These are phyloP conservation scores for Drosophila seclusa DNA, from an alignment of 2,888 invertebrate species.

Conservation along the genomic window DNA sequence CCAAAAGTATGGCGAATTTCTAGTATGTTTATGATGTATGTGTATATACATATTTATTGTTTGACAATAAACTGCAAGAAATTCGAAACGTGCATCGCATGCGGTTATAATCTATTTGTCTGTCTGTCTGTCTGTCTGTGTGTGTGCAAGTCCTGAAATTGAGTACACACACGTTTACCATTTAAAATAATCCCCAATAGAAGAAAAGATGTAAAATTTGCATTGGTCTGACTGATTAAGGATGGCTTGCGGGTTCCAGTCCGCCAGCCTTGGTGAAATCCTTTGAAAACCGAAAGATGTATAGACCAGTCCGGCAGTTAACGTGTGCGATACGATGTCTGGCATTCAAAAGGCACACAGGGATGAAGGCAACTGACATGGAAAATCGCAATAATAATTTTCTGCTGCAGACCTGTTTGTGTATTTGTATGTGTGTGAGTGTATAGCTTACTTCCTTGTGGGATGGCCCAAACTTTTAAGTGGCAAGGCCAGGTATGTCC, in stretches of 20 bases:
- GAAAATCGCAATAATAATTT: conserved; percentile 78
- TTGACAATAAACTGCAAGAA: background rate
- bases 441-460: background rate
- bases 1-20: no score
- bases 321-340: conserved; percentile 67
- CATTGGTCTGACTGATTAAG: conserved; percentile 75
- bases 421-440: background rate
- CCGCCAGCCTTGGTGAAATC: conserved; percentile 52
- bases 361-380: conserved; percentile 67
- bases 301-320: conserved; percentile 65
- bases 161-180: conserved; percentile 50
- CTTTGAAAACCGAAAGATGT: conserved; percentile 67
- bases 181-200: conserved; percentile 69
- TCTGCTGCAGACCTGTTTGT: conserved; percentile 37
- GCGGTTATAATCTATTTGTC: background rate
- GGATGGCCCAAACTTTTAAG: conserved; percentile 17
- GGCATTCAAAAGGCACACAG: conserved; percentile 41
- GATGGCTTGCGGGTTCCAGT: conserved; percentile 60
- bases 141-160: conserved; percentile 34
- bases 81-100: background rate
- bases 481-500: conserved; percentile 23
- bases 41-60: background rate
- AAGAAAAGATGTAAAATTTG: conserved; percentile 74
- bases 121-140: background rate
- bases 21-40: background rate